These are phyloP conservation scores for Luperina testacea DNA, from an alignment of 2,888 invertebrate species.

Conservation along the genomic window DNA sequence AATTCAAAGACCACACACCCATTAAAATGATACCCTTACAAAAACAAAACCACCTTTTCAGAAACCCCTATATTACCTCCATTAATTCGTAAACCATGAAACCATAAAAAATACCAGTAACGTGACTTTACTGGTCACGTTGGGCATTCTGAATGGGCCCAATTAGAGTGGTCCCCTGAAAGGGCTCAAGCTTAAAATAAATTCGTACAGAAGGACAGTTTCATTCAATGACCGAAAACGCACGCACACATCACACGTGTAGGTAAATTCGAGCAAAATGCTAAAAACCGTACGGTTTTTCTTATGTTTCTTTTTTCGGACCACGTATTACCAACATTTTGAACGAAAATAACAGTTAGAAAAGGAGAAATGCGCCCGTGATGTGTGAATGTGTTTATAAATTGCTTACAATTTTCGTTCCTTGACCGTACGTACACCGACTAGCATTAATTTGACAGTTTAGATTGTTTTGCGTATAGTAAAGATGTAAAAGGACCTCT, in stretches of 20 bases:
- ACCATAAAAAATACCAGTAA: slow-evolving; percentile 71
- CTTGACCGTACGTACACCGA: background rate
- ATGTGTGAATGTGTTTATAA: background rate
- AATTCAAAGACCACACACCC: slow-evolving; percentile 28
- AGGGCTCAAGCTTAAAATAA: slow-evolving; percentile 46
- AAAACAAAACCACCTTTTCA: slow-evolving; percentile 36
- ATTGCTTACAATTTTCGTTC: background rate
- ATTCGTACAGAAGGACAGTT: slow-evolving; percentile 5
- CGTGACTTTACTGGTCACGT: slow-evolving; percentile 74
- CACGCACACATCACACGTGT: background rate
- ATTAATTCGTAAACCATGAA: slow-evolving; percentile 54
- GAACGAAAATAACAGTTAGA: background rate
- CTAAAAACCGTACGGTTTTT: background rate
- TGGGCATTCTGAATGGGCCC: slow-evolving; percentile 78
- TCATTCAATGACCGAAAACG: background rate
- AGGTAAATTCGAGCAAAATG: no score
- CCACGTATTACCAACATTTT: background rate
- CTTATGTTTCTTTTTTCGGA: background rate
- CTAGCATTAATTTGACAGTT: background rate
- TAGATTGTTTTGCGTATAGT: background rate
- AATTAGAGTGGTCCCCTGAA: slow-evolving; percentile 75
- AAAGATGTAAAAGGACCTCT: background rate
- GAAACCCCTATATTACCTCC: slow-evolving; percentile 30
- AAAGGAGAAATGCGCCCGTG: background rate
- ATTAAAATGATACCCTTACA: slow-evolving; percentile 42